Percentiles rank a stretch among this genome's conserved stretches.
phyloP scores from a whole-genome alignment of 2,113 vertebrate genomes.

The Colistium nudipinnis region DNA sequence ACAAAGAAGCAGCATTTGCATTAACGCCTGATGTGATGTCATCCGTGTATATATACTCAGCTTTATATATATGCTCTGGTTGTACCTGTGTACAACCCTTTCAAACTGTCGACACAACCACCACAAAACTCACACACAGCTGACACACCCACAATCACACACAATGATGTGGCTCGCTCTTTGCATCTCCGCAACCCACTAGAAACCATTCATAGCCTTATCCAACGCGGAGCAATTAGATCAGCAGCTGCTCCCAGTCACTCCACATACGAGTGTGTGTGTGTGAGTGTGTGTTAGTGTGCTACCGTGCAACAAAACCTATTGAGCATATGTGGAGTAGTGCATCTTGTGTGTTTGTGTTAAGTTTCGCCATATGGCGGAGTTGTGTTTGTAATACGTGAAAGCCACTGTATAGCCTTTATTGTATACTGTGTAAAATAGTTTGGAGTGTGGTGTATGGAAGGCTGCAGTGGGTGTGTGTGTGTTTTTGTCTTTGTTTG shows the following conservation, averaged over 20 bases:
- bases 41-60: neutral
- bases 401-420: slow-evolving; percentile 1
- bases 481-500: slow-evolving; percentile 3
- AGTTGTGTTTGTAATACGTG: slow-evolving; percentile 10
- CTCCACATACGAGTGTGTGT: slow-evolving; percentile 13
- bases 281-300: slow-evolving; percentile 3
- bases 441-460: neutral
- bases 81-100: neutral
- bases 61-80: neutral
- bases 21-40: neutral
- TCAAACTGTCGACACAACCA: neutral
- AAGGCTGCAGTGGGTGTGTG: slow-evolving; percentile 4
- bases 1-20: neutral
- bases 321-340: too few relatives aligned
- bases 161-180: slow-evolving; percentile 8
- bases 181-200: slow-evolving; percentile 22
- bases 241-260: slow-evolving; percentile 53
- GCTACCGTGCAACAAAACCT: too few relatives aligned
- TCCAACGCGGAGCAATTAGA: slow-evolving; percentile 48
- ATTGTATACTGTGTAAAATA: slow-evolving; percentile 1
- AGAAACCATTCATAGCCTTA: slow-evolving; percentile 53
- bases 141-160: slow-evolving; percentile 10
- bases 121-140: neutral
- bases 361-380: too few relatives aligned
- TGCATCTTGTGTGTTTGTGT: neutral